Conservation (phyloP, 23 tunicate genomes). For the Halocynthia aurantium region DNA sequence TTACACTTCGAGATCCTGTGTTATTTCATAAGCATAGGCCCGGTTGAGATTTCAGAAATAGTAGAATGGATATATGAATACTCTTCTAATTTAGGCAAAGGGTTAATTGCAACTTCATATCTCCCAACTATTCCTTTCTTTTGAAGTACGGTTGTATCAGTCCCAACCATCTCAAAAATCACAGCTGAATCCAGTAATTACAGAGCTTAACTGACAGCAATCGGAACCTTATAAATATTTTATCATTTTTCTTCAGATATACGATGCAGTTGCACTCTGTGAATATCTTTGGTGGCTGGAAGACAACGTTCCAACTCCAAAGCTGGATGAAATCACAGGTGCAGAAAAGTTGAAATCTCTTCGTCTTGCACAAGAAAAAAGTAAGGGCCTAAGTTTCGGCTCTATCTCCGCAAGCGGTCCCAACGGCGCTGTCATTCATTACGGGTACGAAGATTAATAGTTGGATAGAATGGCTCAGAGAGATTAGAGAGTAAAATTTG, state of each 20-base stretch:
- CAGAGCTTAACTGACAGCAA: neutral
- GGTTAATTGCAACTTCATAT: too few species aligned
- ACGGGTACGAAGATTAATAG: constrained; percentile 32
- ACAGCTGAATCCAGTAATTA: neutral
- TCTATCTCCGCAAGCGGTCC: constrained; percentile 98
- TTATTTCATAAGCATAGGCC: too few species aligned
- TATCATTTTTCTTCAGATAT: constrained; percentile 34
- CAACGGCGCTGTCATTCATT: constrained; percentile 90
- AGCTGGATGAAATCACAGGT: constrained; percentile 62
- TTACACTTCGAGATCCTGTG: too few species aligned
- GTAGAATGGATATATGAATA: too few species aligned
- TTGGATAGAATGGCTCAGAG: too few species aligned
- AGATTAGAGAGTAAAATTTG: too few species aligned
- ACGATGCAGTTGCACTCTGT: constrained; percentile 83
- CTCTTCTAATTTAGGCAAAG: too few species aligned
- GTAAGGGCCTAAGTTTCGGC: constrained; percentile 69
- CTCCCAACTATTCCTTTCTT: too few species aligned
- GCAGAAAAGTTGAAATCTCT: constrained; percentile 52
- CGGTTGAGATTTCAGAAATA: too few species aligned
- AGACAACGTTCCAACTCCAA: constrained; percentile 49
- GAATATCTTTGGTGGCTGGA: constrained; percentile 77
- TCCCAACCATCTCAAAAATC: too few species aligned
- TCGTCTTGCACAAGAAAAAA: constrained; percentile 56
- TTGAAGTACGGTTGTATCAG: too few species aligned
- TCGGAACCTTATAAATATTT: neutral